Evolutionary conservation across 2,888 invertebrate genomes (phyloP).

Genomic region (Cristatella mucedo): DNA sequence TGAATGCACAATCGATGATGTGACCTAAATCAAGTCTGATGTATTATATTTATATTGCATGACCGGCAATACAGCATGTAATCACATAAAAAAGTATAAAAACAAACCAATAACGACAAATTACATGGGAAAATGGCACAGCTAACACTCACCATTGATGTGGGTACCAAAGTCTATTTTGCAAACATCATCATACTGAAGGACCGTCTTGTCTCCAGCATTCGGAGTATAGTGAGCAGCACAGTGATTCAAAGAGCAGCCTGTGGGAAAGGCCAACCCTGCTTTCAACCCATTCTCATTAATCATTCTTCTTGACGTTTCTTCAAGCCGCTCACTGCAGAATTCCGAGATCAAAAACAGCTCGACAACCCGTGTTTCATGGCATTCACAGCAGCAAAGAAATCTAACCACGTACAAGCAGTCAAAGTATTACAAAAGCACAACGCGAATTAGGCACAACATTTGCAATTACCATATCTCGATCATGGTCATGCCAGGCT

Average conservation of each 20-base stretch:
- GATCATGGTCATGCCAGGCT: constrained; percentile 98
- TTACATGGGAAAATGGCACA: too few relatives aligned
- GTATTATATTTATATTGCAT: too few relatives aligned
- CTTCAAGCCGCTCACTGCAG: constrained; percentile 68
- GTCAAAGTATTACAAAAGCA: too few relatives aligned
- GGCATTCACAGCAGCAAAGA: too few relatives aligned
- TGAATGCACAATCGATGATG: constrained; percentile 97
- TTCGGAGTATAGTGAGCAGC: constrained; percentile 99
- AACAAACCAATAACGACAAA: not conserved
- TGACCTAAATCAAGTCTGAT: too few relatives aligned
- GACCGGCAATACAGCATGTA: constrained; percentile 2
- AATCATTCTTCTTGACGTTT: constrained; percentile 73
- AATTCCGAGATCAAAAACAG: constrained; percentile 11
- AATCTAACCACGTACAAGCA: too few relatives aligned
- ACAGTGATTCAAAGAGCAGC: constrained; percentile 94
- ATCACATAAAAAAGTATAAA: constrained; percentile 10
- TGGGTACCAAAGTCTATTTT: constrained; percentile 98
- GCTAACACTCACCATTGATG: constrained; percentile 56
- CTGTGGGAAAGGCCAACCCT: constrained; percentile 74
- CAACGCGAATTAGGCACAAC: too few relatives aligned
- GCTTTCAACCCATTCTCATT: constrained; percentile 86
- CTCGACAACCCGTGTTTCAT: too few relatives aligned
- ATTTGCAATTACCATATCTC: constrained; percentile 77
- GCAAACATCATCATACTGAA: constrained; percentile 88
- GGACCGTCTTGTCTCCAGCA: constrained; percentile 83